Evolutionary conservation across 2,113 vertebrate genomes (phyloP), one percentile per base, ranked within the genome.

Genomic region (Ceuthmochares aereus): DNA sequence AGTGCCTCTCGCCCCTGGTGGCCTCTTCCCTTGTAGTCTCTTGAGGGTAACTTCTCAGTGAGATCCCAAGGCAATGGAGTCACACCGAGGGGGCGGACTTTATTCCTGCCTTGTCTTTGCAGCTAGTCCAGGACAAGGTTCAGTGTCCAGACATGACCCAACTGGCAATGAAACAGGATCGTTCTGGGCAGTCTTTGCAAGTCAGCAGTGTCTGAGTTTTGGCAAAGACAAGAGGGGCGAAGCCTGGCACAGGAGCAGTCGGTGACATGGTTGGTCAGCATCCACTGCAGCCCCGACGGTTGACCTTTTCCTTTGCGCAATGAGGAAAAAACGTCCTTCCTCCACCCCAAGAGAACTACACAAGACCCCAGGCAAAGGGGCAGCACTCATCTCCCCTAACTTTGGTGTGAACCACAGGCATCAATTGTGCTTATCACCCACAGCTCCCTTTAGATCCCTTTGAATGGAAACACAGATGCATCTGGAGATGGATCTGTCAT

Each of bases 121-220:
- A 89, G 29, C 60, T n/a, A 40, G 64, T 40, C 80, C 91, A 52
- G 95, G 86, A 95, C 94, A 95, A 93, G 94, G 95, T 89, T 95
- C 94, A 95, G 90, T 6, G 64, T 84, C 89, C 34, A 59, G 94
- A 92, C 4, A 0, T 63, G 90, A 87, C 69, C 40, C 5, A 21
- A 60, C 43, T 95, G 96, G 78, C 95, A 92, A 18, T 0, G 5
- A 30, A 67, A 78, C 47, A 84, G 84, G 76, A 43, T 36, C 14
- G 0, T 90, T 93, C 92, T 70, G 90, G 79, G 76, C 83, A 47
- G 17, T 27, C 34, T 80, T 63, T 90, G 93, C 83, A n/a, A 90
- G 83, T 89, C 94, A 95, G 94, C 88, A 92, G 76, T 26, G 34
- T 23, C 76, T 84, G 90, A 60, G 64, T 55, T 94, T 88, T 93